These are phyloP conservation scores for Procambarus clarkii DNA, from an alignment of 1,140 invertebrate genomes.

Conservation along the genomic window DNA sequence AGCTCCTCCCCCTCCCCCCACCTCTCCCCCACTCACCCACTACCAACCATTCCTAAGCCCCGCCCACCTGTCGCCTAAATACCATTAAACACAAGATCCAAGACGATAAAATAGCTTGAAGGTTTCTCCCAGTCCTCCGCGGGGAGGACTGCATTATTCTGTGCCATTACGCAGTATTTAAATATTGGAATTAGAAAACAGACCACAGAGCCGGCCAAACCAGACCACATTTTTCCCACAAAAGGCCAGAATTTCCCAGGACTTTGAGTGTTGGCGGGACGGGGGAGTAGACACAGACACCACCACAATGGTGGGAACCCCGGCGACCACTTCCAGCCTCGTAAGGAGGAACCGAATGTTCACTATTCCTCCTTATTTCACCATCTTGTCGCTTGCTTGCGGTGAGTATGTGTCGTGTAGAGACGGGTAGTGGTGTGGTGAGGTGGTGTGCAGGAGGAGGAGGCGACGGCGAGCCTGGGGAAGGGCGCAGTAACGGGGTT, in stretches of 20 bases:
- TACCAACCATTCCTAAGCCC: too few species aligned
- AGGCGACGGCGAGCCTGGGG: neutral
- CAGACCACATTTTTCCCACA: neutral
- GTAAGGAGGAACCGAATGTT: neutral
- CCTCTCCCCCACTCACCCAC: neutral
- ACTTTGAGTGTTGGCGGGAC: constrained; percentile 7
- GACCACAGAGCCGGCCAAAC: too few species aligned
- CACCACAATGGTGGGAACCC: constrained; percentile 45
- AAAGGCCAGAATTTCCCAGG: neutral
- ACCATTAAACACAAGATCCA: too few species aligned
- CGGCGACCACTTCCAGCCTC: constrained; percentile 9
- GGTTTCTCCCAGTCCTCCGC: too few species aligned
- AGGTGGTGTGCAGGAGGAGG: too few species aligned
- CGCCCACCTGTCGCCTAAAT: too few species aligned
- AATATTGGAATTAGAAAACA: too few species aligned
- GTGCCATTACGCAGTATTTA: too few species aligned
- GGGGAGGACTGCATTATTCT: too few species aligned
- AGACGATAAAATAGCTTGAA: too few species aligned
- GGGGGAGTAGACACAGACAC: constrained; percentile 14
- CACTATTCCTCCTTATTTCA: neutral
- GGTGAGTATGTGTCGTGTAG: too few species aligned
- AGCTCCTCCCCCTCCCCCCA: neutral
- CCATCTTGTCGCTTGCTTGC: neutral
- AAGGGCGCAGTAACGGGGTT: constrained; percentile 32
- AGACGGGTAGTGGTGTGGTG: too few species aligned